phyloP scores from a whole-genome alignment of 1,140 invertebrate species.

The Habropoda laboriosa region DNA sequence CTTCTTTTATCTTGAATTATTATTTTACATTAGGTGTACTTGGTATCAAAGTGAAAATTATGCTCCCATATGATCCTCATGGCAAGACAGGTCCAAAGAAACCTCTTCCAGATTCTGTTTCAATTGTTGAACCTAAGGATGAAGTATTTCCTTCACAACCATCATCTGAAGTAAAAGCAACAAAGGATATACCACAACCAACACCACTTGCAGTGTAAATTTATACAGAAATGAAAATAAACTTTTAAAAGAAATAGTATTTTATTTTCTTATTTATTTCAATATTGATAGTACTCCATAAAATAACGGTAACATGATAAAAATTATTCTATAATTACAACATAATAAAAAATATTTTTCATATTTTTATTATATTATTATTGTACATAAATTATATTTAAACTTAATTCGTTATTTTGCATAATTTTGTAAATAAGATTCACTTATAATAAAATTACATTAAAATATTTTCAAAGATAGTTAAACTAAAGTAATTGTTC shows the following conservation, averaged over 20 bases:
- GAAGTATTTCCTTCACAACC: constrained; percentile 86
- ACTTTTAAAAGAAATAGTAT: constrained; percentile 37
- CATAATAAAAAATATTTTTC: neutral
- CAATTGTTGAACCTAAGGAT: constrained; percentile 96
- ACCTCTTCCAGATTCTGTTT: constrained; percentile 98
- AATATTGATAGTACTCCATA: neutral
- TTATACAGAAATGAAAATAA: constrained; percentile 48
- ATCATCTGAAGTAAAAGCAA: constrained; percentile 84
- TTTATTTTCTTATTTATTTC: constrained; percentile 23
- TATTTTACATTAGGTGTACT: constrained; percentile 82
- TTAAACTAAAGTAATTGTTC: neutral
- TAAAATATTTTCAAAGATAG: neutral
- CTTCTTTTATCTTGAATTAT: constrained; percentile 15
- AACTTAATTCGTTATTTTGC: neutral
- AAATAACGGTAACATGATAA: neutral
- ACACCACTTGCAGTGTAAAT: constrained; percentile 67
- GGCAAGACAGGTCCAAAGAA: constrained; percentile 99
- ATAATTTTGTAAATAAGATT: constrained; percentile 21
- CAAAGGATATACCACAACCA: constrained; percentile 77
- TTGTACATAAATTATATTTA: constrained; percentile 20
- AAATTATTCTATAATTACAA: neutral
- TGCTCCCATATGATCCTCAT: constrained; percentile 98
- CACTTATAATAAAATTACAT: constrained; percentile 8
- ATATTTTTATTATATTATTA: constrained; percentile 45
- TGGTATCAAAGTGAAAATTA: constrained; percentile 99